Percentiles rank a stretch among this genome's conserved stretches.
Conservation (phyloP, 2,888 invertebrate genomes). For the Archips xylosteana region DNA sequence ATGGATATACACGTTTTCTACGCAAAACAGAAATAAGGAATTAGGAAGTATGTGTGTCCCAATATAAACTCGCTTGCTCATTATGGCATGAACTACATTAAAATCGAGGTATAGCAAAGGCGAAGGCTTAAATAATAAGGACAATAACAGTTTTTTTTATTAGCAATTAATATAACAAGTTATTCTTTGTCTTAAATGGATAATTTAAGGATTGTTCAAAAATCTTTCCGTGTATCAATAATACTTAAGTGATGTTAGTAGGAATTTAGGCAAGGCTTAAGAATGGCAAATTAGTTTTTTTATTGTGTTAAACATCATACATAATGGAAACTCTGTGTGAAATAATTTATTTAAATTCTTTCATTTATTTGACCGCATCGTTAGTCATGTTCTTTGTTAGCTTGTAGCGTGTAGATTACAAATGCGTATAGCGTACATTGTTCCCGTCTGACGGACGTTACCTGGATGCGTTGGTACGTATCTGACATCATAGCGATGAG, state of each 20-base stretch:
- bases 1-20: not conserved
- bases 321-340: not conserved
- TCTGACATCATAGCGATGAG: constrained; percentile 99
- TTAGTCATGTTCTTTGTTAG: constrained; percentile 30
- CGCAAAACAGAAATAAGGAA: not conserved
- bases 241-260: not conserved
- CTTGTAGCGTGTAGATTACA: constrained; percentile 33
- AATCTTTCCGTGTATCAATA: not conserved
- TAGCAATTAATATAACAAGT: too few relatives aligned
- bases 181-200: not conserved
- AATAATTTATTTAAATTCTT: constrained; percentile 30
- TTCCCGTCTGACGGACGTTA: constrained; percentile 73
- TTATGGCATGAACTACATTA: not conserved
- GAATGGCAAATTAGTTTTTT: not conserved
- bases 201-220: not conserved
- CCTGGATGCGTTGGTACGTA: constrained; percentile 99
- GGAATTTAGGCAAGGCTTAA: not conserved
- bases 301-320: constrained; percentile 5
- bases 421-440: constrained; percentile 34
- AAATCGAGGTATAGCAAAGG: not conserved
- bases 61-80: not conserved
- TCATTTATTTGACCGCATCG: constrained; percentile 25
- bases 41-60: not conserved
- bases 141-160: too few relatives aligned
- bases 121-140: not conserved